Evolutionary conservation across 2,888 invertebrate genomes (phyloP), one percentile per base, ranked within the genome.

Genomic region (Dryobota labecula): DNA sequence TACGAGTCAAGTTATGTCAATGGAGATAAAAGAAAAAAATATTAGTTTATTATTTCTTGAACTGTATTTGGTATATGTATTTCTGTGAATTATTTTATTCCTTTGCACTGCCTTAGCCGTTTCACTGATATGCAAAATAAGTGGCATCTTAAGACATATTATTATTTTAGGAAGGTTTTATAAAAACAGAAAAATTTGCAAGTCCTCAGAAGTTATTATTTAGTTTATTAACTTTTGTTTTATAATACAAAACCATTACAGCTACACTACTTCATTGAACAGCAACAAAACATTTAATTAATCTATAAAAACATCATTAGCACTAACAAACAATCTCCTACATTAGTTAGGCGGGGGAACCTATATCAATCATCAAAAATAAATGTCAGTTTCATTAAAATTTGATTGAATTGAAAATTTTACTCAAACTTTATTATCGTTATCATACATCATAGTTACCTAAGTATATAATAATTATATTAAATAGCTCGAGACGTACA

Each of bases 1-100:
- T 64, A 70, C 57, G 27, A 82, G 65, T 82, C 85, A 82, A 82
- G 72, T 72, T 75, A 76, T 67, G 69, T 82, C 76, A 79, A 83
- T 79, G 53, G 56, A 51, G 54, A 70, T 71, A 76, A 78, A 65
- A 7, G 27, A 36, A 68, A 49, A 41, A 74, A n/a, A n/a, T n/a
- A n/a, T n/a, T 84, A 69, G 57, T 78, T 70, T 78, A 68, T 63
- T n/a, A n/a, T 63, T 70, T 61, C 47, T 53, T 57, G 41, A 38
- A 47, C 20, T 51, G 4, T 18, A 15, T 51, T 51, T 15, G 15
- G 2, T 53, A 47, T 20, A 47, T 20, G 13, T n/a, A 30, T 61
- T 53, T 62, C 4, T 78, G 6, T n/a, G 3, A 33, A 18, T 60
- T 45, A 1, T 43, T 38, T 58, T 54, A 33, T 51, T 67, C 2